A percentile compares a stretch with the other conserved stretches of the same genome.
These are phyloP conservation scores for Pachypeltis micranthus DNA, from an alignment of 1,140 invertebrate genomes.

Conservation along the genomic window DNA sequence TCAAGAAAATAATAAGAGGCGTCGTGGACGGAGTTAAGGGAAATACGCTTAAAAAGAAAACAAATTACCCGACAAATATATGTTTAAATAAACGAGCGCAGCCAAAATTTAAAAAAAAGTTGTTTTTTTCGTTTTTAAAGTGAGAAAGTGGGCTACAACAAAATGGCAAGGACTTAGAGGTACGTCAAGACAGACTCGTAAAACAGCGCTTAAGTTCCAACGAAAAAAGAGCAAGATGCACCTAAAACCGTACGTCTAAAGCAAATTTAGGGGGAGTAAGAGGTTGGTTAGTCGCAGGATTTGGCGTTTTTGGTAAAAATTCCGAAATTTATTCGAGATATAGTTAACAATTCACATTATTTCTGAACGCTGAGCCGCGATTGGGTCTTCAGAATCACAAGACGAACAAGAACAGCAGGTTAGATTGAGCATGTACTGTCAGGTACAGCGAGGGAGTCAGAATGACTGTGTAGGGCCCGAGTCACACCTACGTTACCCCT, in stretches of 20 bases:
- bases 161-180: background rate
- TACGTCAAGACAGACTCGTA: background rate
- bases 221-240: too few species aligned
- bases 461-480: too few species aligned
- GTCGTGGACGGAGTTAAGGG: too few species aligned
- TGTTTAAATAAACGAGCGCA: background rate
- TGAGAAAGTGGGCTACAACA: too few species aligned
- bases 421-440: background rate
- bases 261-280: background rate
- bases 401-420: background rate
- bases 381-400: background rate
- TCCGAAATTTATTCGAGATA: too few species aligned
- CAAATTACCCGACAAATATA: background rate
- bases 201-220: background rate
- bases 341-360: too few species aligned
- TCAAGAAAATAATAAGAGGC: background rate
- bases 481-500: too few species aligned
- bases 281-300: background rate
- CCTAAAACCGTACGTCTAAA: background rate
- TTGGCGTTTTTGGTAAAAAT: too few species aligned
- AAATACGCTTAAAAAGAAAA: background rate
- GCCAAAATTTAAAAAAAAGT: background rate
- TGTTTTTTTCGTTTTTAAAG: background rate
- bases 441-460: too few species aligned
- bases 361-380: background rate